Percentiles rank a stretch among this genome's conserved stretches.
Evolutionary conservation across 2,113 vertebrate genomes (phyloP).

Genomic region (Cariama cristata): DNA sequence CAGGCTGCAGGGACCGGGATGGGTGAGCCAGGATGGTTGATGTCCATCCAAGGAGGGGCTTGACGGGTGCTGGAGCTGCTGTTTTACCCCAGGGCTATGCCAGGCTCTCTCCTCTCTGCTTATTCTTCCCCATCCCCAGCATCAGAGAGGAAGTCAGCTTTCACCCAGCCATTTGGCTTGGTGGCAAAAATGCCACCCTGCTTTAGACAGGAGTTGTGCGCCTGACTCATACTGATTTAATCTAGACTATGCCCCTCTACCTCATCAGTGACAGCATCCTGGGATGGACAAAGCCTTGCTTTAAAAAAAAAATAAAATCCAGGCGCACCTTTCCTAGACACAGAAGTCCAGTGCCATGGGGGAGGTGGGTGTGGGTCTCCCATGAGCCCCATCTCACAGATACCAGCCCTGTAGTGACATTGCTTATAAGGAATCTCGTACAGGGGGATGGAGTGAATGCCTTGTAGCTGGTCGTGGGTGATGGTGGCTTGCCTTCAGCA

Average conservation of each 20-base stretch:
- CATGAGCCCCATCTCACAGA: not conserved
- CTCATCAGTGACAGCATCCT: not conserved
- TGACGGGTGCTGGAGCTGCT: not conserved
- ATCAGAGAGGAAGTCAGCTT: not conserved
- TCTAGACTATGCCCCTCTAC: too few species aligned
- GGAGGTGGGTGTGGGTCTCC: not conserved
- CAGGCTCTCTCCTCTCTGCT: not conserved
- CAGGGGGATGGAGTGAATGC: not conserved
- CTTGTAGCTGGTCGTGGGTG: accelerated
- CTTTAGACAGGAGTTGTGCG: not conserved
- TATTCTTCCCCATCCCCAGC: not conserved
- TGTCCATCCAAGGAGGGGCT: not conserved
- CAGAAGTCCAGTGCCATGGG: not conserved
- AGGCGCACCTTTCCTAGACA: not conserved
- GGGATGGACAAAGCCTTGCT: not conserved
- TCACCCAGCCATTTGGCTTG: not conserved
- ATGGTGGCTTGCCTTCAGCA: not conserved
- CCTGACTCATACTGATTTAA: not conserved
- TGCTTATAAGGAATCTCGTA: not conserved
- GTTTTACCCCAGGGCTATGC: not conserved
- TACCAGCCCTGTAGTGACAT: not conserved
- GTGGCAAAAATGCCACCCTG: not conserved
- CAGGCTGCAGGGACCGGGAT: accelerated
- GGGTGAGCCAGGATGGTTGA: not conserved
- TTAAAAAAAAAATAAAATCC: not conserved